Evolutionary conservation across 2,888 invertebrate genomes (phyloP).

Genomic region (Papilio gigon): DNA sequence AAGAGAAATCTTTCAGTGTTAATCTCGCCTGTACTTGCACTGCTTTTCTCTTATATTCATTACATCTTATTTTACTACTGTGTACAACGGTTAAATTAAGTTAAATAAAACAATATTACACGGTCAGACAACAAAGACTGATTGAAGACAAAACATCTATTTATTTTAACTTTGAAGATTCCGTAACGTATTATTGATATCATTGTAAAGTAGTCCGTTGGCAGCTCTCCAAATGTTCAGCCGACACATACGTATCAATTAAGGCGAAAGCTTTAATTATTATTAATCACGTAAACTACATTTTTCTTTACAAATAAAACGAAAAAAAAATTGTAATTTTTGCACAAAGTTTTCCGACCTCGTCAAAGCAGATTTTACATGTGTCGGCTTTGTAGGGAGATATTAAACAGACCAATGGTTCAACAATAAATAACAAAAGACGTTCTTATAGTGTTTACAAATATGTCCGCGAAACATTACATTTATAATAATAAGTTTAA

Average conservation of each 20-base stretch:
- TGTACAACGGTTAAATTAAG: no score
- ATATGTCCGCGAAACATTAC: no score
- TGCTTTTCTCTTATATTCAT: no score
- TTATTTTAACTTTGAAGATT: conserved; percentile 17
- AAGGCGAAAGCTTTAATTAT: conserved; percentile 26
- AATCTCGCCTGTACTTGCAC: no score
- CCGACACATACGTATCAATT: conserved; percentile 17
- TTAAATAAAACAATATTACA: not conserved
- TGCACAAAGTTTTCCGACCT: not conserved
- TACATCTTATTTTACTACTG: no score
- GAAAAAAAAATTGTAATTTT: not conserved
- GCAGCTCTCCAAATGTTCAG: conserved; percentile 26
- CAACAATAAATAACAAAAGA: no score
- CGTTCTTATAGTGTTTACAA: no score
- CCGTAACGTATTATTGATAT: conserved; percentile 21
- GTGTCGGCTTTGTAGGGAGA: not conserved
- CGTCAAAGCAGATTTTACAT: no score
- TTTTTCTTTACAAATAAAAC: not conserved
- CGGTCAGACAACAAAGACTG: not conserved
- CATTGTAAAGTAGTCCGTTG: conserved; percentile 29
- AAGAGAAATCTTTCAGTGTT: no score
- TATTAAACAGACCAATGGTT: no score
- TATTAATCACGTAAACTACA: conserved; percentile 13
- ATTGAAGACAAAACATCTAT: conserved; percentile 14
- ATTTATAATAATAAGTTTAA: no score